These are phyloP conservation scores for Lamellibrachia satsuma DNA, from an alignment of 2,888 invertebrate species.

Conservation along the genomic window DNA sequence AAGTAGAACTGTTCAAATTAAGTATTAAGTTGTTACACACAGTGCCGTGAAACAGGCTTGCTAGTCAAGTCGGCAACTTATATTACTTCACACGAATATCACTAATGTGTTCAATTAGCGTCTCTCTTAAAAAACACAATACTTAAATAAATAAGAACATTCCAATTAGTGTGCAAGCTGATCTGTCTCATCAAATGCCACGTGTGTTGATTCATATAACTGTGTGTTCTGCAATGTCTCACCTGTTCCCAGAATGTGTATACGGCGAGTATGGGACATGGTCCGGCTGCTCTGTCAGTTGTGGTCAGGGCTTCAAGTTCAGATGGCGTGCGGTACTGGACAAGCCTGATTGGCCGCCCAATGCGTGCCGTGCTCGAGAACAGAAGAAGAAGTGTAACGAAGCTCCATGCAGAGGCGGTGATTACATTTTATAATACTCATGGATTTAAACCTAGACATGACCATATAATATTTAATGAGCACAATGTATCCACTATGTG, in stretches of 20 bases:
- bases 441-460: background rate
- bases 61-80: background rate
- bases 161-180: background rate
- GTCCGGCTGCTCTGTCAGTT: slow-evolving; percentile 30
- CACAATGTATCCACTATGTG: background rate
- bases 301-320: slow-evolving; percentile 24
- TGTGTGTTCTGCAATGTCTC: background rate
- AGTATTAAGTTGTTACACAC: too few species aligned
- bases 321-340: background rate
- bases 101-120: background rate
- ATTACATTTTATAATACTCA: background rate
- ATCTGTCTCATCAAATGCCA: background rate
- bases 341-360: background rate
- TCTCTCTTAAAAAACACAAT: background rate
- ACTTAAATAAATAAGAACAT: background rate
- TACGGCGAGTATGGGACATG: slow-evolving; percentile 31
- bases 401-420: background rate
- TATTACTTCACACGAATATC: background rate
- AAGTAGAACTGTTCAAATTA: background rate
- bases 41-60: background rate
- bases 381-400: background rate
- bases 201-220: background rate
- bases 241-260: slow-evolving; percentile 27
- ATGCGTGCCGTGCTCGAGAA: slow-evolving; percentile 10
- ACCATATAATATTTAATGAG: background rate